Conservation (phyloP, 1,140 invertebrate genomes). For the Tetramorium parvispinum region DNA sequence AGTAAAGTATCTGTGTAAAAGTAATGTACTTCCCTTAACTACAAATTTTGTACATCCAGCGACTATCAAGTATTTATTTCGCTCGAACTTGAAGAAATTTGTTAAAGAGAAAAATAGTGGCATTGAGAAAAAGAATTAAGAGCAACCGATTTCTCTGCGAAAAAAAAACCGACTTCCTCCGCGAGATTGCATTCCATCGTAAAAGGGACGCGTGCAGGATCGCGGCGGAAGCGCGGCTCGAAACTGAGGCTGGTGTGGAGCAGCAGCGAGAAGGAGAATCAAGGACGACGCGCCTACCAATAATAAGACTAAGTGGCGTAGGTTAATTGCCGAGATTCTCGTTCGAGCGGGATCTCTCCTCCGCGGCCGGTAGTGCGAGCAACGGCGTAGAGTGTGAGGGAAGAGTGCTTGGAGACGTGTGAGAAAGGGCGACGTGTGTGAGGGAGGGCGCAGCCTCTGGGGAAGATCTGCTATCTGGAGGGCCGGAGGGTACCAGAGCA, state of each 20-base stretch:
- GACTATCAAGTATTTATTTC: neutral
- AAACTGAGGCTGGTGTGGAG: neutral
- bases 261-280: neutral
- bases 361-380: conserved; percentile 55
- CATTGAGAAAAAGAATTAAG: neutral
- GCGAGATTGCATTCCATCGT: neutral
- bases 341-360: conserved; percentile 59
- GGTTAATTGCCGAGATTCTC: conserved; percentile 82
- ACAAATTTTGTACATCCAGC: neutral
- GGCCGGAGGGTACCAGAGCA: conserved; percentile 66
- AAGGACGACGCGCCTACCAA: conserved; percentile 34
- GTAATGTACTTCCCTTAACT: too few relatives aligned
- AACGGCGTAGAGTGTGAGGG: conserved; percentile 38
- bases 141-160: neutral
- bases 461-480: conserved; percentile 80
- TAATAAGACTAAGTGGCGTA: conserved; percentile 78
- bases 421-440: conserved; percentile 72
- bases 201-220: neutral
- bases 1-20: neutral
- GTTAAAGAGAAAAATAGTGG: neutral
- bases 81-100: neutral
- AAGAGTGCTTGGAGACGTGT: conserved; percentile 62
- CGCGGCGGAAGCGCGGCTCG: conserved; percentile 8
- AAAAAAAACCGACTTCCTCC: neutral
- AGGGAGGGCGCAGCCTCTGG: conserved; percentile 75